Percentiles rank a stretch among this genome's conserved stretches.
phyloP scores from a whole-genome alignment of 2,113 vertebrate genomes.

The Paedocypris sp. region DNA sequence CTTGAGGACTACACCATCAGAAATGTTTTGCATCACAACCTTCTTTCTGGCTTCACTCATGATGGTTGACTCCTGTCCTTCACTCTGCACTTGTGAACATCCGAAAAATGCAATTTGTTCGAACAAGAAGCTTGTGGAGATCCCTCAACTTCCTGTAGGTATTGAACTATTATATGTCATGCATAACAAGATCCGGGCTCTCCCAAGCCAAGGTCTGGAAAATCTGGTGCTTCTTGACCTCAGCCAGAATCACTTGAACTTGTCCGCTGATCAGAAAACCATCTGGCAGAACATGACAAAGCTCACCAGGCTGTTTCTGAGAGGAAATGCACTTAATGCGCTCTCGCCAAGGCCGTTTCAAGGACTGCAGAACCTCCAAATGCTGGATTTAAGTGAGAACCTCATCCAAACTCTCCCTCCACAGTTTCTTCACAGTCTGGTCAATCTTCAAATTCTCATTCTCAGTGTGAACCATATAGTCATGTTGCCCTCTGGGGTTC shows the following conservation, averaged over 20 bases:
- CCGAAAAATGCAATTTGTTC: slow-evolving; percentile 28
- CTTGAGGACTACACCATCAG: background rate
- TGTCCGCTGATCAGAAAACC: slow-evolving; percentile 17
- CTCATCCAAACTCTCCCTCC: slow-evolving; percentile 26
- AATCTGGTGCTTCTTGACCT: slow-evolving; percentile 47
- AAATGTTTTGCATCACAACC: slow-evolving; percentile 20
- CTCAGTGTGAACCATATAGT: slow-evolving; percentile 46
- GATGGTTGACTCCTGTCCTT: slow-evolving; percentile 13
- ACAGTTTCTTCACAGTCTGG: slow-evolving; percentile 39
- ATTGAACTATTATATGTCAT: slow-evolving; percentile 37
- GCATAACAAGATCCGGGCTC: slow-evolving; percentile 42
- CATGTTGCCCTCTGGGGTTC: slow-evolving; percentile 26
- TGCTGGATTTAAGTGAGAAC: slow-evolving; percentile 51
- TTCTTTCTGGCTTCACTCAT: slow-evolving; percentile 9
- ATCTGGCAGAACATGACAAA: slow-evolving; percentile 40
- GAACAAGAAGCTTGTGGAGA: slow-evolving; percentile 23
- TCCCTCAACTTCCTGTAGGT: slow-evolving; percentile 38
- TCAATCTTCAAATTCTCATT: slow-evolving; percentile 34
- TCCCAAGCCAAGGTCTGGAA: slow-evolving; percentile 40
- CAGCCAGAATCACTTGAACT: slow-evolving; percentile 41
- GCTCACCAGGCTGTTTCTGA: slow-evolving; percentile 44
- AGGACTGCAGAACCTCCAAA: slow-evolving; percentile 32
- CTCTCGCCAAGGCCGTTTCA: slow-evolving; percentile 31
- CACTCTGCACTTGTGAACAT: slow-evolving; percentile 36
- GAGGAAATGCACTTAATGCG: slow-evolving; percentile 32